phyloP scores from a whole-genome alignment of 2,888 invertebrate genomes.

The Galerucella pusilla region DNA sequence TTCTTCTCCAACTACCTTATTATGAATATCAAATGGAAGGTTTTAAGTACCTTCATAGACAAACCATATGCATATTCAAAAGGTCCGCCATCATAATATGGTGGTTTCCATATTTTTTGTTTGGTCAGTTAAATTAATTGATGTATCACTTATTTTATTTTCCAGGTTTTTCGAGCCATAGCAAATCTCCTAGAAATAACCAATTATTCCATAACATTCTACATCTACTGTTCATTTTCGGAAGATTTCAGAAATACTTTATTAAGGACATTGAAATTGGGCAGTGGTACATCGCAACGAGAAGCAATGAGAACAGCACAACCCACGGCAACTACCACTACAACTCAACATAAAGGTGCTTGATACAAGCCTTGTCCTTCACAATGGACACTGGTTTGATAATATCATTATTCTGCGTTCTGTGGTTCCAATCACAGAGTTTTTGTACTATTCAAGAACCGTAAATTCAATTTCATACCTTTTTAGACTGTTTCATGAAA shows the following conservation, averaged over 20 bases:
- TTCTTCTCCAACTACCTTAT: too few relatives aligned
- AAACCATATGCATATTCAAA: too few relatives aligned
- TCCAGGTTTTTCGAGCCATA: slow-evolving; percentile 75
- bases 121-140: neutral
- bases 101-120: too few relatives aligned
- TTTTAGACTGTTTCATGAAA: too few relatives aligned
- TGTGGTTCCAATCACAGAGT: too few relatives aligned
- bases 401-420: too few relatives aligned
- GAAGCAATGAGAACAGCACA: slow-evolving; percentile 58
- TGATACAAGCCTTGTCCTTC: slow-evolving; percentile 58
- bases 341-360: slow-evolving; percentile 60
- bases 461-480: too few relatives aligned
- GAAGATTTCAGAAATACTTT: slow-evolving; percentile 80
- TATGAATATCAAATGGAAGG: too few relatives aligned
- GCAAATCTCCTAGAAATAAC: slow-evolving; percentile 80
- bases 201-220: slow-evolving; percentile 83
- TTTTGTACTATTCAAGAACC: too few relatives aligned
- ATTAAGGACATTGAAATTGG: slow-evolving; percentile 72
- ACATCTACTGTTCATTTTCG: slow-evolving; percentile 82
- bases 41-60: too few relatives aligned
- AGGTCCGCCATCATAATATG: too few relatives aligned
- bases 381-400: neutral
- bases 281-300: slow-evolving; percentile 62
- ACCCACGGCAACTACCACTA: slow-evolving; percentile 62
- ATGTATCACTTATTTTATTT: slow-evolving; percentile 33